phyloP scores from a whole-genome alignment of 2,888 invertebrate species.

The Stenichneumon culpator region DNA sequence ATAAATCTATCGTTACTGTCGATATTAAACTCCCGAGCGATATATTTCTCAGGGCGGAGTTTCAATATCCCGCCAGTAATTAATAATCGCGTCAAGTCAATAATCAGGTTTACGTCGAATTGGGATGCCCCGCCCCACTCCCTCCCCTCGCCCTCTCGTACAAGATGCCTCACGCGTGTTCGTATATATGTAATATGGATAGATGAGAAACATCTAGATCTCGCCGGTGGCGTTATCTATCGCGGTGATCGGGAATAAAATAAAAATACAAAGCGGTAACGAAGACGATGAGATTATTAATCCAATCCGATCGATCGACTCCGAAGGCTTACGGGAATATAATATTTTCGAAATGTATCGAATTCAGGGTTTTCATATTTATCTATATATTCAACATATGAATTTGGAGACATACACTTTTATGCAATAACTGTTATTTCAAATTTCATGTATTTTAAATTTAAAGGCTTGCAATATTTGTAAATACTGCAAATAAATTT shows the following conservation, averaged over 20 bases:
- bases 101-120: conserved; percentile 58
- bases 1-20: conserved; percentile 68
- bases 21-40: conserved; percentile 61
- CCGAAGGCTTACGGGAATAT: too few species aligned
- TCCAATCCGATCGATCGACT: too few species aligned
- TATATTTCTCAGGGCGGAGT: conserved; percentile 57
- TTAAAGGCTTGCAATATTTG: too few species aligned
- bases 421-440: too few species aligned
- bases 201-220: conserved; percentile 37
- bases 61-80: conserved; percentile 65
- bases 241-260: neutral
- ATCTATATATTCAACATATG: too few species aligned
- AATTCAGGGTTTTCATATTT: too few species aligned
- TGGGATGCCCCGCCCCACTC: conserved; percentile 30
- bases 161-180: conserved; percentile 26
- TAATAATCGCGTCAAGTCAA: conserved; percentile 58
- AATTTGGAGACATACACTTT: too few species aligned
- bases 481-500: too few species aligned
- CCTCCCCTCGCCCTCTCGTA: neutral
- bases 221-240: conserved; percentile 30
- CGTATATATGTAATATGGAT: neutral
- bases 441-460: too few species aligned
- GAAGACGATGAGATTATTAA: neutral
- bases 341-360: too few species aligned
- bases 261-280: neutral